Evolutionary conservation across 1,140 invertebrate genomes (phyloP), one percentile per base, ranked within the genome.

Genomic region (Papilio xuthus): DNA sequence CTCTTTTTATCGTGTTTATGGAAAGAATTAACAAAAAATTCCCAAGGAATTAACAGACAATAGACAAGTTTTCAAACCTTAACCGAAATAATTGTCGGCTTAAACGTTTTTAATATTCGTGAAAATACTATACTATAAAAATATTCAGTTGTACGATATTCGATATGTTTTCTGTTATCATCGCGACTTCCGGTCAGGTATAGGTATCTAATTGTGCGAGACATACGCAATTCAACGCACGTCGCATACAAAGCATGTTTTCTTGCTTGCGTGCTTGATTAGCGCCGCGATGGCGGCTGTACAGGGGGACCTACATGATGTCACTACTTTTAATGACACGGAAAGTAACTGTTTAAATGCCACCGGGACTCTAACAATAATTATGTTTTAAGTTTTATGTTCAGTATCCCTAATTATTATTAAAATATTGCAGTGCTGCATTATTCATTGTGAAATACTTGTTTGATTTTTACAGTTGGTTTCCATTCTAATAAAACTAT

Each of bases 241-340:
- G 20, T 41, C 23, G 71, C 71, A 73, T 73, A 26, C 42, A 73
- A 50, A 73, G 71, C 20, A 50, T 47, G 37, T 73, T 47, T 73
- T 71, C 32, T 42, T 73, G 42, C n/a, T 47, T 12, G n/a, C n/a
- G 47, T 70, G 37, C 69, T 47, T 73, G 71, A 73, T 73, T 73
- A 73, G 71, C 42, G 71, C 42, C 71, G 10, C 42, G 71, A 73
- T 73, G 42, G 42, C 70, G 71, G 42, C 12, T 20, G 23, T 73
- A 8, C 20, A 4, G 28, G 70, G 20, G 70, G 42, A 73, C 41
- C 71, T 70, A 47, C 12, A 73, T 73, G 71, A 73, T 23, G 71
- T 73, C 71, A 73, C 26, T 18, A 13, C 13, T 26, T 26, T 67
- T 67, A 67, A 67, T 67, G 10, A 67, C 60, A 28, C 12, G 56